Conservation (phyloP, 2,113 vertebrate species). For the Emydura subglobosa region DNA sequence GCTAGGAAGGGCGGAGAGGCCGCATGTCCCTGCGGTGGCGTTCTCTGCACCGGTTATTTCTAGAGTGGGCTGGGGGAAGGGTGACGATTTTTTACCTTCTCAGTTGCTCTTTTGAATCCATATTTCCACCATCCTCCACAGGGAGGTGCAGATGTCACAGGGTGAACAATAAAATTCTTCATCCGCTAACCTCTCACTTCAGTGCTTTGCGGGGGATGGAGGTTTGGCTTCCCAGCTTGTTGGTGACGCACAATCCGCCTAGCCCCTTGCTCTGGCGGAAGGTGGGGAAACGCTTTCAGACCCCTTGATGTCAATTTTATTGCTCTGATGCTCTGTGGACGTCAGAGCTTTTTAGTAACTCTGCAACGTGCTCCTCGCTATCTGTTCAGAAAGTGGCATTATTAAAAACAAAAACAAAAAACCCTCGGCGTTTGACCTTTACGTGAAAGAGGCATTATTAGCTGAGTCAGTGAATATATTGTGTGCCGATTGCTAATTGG, state of each 20-base stretch:
- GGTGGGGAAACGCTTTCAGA: neutral
- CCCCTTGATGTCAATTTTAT: neutral
- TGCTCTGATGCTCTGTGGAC: neutral
- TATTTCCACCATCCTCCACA: neutral
- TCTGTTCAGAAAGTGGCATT: neutral
- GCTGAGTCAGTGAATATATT: neutral
- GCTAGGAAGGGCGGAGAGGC: neutral
- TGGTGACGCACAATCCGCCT: neutral
- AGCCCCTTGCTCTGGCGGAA: neutral
- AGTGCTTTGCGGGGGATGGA: neutral
- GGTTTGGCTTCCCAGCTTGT: neutral
- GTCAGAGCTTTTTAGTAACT: neutral
- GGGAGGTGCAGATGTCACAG: neutral
- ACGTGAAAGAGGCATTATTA: neutral
- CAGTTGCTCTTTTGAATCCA: neutral
- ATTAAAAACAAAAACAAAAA: neutral
- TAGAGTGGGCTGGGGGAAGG: neutral
- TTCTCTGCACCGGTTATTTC: neutral
- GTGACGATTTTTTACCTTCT: neutral
- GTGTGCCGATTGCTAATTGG: neutral
- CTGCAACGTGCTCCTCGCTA: neutral
- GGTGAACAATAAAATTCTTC: neutral
- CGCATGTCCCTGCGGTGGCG: neutral
- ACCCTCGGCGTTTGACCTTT: neutral
- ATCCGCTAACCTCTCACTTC: neutral